Evolutionary conservation across 2,113 vertebrate species (phyloP).

Genomic region (Tretioscincus oriximinensis): DNA sequence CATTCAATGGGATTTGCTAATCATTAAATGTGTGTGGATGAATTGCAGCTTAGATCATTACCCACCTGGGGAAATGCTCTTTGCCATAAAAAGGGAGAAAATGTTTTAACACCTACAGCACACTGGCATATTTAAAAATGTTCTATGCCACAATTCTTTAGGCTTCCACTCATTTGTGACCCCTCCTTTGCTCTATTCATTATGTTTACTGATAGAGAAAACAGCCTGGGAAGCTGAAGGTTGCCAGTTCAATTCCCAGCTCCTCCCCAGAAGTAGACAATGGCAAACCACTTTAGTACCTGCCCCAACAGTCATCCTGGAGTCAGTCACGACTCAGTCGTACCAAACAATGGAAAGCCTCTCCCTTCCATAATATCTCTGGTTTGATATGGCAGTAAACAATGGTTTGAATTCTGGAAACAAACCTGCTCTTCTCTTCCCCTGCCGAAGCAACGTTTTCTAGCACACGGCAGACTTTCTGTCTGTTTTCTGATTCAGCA

Average conservation of each 20-base stretch:
- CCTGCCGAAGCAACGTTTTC: background rate
- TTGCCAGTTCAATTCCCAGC: too few relatives aligned
- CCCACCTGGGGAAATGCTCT: background rate
- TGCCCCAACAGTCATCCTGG: too few relatives aligned
- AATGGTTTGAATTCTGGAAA: background rate
- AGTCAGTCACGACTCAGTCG: background rate
- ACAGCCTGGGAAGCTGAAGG: too few relatives aligned
- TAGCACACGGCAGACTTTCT: background rate
- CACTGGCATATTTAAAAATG: background rate
- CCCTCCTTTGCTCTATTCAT: background rate
- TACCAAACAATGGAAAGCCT: background rate
- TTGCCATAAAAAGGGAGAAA: background rate
- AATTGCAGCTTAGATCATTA: background rate
- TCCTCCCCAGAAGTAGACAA: too few relatives aligned
- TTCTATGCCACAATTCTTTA: background rate
- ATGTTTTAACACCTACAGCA: background rate
- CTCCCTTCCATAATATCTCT: background rate
- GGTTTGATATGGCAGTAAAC: background rate
- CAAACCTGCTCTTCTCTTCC: background rate
- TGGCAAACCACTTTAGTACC: too few relatives aligned
- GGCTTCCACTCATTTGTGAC: background rate
- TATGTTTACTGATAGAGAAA: background rate
- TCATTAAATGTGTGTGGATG: background rate
- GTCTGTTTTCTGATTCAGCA: background rate
- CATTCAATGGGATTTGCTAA: background rate